Conservation (phyloP, 2,113 vertebrate species). For the Cyprinus carpio region DNA sequence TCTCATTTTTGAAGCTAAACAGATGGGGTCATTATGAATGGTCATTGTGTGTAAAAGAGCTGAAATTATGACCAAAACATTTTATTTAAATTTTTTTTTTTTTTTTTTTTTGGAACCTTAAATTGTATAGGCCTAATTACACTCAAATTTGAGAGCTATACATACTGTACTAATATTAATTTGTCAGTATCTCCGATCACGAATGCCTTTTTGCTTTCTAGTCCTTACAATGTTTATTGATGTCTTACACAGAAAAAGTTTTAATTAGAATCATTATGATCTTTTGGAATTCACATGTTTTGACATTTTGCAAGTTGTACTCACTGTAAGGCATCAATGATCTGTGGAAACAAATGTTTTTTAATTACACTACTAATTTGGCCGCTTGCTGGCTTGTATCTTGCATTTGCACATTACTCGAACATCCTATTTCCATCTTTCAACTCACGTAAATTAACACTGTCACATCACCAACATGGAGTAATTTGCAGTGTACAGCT, state of each 20-base stretch:
- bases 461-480: slow-evolving; percentile 52
- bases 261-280: not conserved
- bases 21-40: not conserved
- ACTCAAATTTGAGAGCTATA: not conserved
- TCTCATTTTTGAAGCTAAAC: not conserved
- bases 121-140: not conserved
- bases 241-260: not conserved
- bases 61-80: not conserved
- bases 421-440: slow-evolving; percentile 44
- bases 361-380: slow-evolving; percentile 28
- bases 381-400: slow-evolving; percentile 2
- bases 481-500: slow-evolving; percentile 48
- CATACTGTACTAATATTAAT: not conserved
- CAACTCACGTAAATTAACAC: slow-evolving; percentile 46
- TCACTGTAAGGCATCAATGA: slow-evolving; percentile 19
- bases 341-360: slow-evolving; percentile 32
- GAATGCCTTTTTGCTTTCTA: not conserved
- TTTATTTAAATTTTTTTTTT: no score
- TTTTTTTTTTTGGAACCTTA: not conserved
- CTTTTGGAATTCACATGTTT: not conserved
- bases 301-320: slow-evolving; percentile 8
- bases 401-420: slow-evolving; percentile 34
- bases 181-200: not conserved
- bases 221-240: not conserved
- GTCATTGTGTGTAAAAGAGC: not conserved